A percentile compares a stretch with the other conserved stretches of the same genome.
Conservation (phyloP, 2,113 vertebrate genomes). For the Bubo bubo region DNA sequence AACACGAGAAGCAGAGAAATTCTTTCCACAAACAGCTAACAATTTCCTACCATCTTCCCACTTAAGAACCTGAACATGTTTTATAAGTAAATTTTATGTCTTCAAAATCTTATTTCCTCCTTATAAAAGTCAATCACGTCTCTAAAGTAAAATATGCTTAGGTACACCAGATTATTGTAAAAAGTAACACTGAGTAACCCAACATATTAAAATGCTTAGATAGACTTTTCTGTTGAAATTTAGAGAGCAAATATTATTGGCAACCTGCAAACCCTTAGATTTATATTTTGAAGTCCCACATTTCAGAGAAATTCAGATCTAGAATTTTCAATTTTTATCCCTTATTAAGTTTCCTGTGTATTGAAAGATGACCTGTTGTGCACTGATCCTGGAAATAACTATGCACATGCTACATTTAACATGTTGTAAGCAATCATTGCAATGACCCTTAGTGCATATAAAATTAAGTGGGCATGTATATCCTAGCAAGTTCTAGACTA, state of each 20-base stretch:
- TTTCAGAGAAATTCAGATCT: not conserved
- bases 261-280: not conserved
- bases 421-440: not conserved
- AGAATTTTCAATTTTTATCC: not conserved
- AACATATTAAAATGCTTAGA: not conserved
- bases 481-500: not conserved
- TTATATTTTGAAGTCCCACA: not conserved
- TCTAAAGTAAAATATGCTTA: not conserved
- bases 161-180: not conserved
- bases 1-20: not conserved
- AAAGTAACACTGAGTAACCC: not conserved
- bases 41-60: not conserved
- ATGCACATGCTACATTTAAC: not conserved
- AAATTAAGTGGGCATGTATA: not conserved
- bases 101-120: not conserved
- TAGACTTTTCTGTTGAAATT: not conserved
- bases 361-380: not conserved
- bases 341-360: not conserved
- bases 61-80: not conserved
- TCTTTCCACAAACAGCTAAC: not conserved
- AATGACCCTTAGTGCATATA: not conserved
- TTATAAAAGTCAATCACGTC: not conserved
- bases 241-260: not conserved
- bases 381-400: not conserved
- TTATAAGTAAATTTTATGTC: not conserved